phyloP scores from a whole-genome alignment of 2,797 vertebrate genomes.

The Adrianichthys oophorus region DNA sequence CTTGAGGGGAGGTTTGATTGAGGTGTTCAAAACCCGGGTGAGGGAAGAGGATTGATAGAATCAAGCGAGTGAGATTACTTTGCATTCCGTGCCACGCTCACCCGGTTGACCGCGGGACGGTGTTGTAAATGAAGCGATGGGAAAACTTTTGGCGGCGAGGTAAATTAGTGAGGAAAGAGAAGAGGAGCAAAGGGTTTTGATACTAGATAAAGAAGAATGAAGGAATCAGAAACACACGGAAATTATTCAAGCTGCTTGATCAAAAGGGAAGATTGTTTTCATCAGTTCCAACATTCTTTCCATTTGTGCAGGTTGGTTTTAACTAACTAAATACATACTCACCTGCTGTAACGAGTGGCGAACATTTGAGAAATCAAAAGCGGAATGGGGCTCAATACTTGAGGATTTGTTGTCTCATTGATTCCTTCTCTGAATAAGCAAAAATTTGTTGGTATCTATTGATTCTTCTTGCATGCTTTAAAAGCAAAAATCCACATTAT shows the following conservation, averaged over 20 bases:
- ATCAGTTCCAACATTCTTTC: slow-evolving; percentile 35
- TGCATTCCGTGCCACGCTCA: slow-evolving; percentile 65
- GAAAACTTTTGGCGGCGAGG: slow-evolving; percentile 42
- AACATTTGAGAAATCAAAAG: slow-evolving; percentile 9
- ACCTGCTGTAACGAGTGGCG: slow-evolving; percentile 6
- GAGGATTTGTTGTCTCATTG: slow-evolving; percentile 54
- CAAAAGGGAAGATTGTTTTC: slow-evolving; percentile 33
- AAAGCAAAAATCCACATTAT: slow-evolving; percentile 44
- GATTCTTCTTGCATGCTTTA: slow-evolving; percentile 50
- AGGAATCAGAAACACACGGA: slow-evolving; percentile 3
- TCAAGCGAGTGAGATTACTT: slow-evolving; percentile 69
- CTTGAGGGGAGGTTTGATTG: slow-evolving; percentile 77
- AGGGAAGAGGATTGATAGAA: slow-evolving; percentile 72
- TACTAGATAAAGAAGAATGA: slow-evolving; percentile 24
- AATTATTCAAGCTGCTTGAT: slow-evolving; percentile 43
- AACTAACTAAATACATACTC: slow-evolving; percentile 15
- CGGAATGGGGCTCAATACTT: slow-evolving; percentile 12
- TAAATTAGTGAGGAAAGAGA: slow-evolving; percentile 26
- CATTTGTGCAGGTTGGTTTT: not conserved
- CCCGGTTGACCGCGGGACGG: slow-evolving; percentile 62
- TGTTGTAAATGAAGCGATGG: slow-evolving; percentile 68
- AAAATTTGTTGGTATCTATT: slow-evolving; percentile 41
- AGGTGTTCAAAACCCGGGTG: slow-evolving; percentile 72
- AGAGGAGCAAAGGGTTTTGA: slow-evolving; percentile 4
- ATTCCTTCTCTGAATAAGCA: slow-evolving; percentile 48